phyloP scores from a whole-genome alignment of 1,140 invertebrate genomes.

The Callitettix versicolor region DNA sequence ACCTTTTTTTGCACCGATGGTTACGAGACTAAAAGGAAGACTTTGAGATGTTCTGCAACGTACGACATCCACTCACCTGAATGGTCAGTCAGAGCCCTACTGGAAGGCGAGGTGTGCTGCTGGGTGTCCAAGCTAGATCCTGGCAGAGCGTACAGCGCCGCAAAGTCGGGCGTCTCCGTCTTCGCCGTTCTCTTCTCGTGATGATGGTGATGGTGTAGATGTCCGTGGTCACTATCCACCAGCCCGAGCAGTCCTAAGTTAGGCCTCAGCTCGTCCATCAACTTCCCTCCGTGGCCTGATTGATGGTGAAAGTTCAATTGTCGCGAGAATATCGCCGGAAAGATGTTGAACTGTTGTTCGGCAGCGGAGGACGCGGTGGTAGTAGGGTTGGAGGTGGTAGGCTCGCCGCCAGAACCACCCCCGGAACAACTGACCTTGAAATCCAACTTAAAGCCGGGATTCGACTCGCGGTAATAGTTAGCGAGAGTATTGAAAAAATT shows the following conservation, averaged over 20 bases:
- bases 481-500: no score
- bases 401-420: constrained; percentile 1
- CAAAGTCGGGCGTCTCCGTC: constrained; percentile 64
- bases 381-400: neutral
- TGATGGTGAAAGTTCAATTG: constrained; percentile 59
- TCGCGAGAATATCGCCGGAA: constrained; percentile 75
- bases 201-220: constrained; percentile 46
- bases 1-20: no score
- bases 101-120: constrained; percentile 45
- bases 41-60: no score
- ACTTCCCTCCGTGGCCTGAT: constrained; percentile 33
- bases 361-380: constrained; percentile 18
- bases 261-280: constrained; percentile 74
- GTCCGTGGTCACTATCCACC: constrained; percentile 58
- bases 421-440: constrained; percentile 18
- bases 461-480: no score
- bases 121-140: constrained; percentile 25
- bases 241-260: constrained; percentile 68
- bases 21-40: no score
- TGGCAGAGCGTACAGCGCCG: constrained; percentile 50
- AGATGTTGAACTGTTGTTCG: constrained; percentile 76
- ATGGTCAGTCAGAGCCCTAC: constrained; percentile 46
- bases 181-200: constrained; percentile 30
- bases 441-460: constrained; percentile 14
- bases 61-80: constrained; percentile 39